Evolutionary conservation across 2,888 invertebrate species (phyloP), one percentile per base, ranked within the genome.

Genomic region (Philereme transversata): DNA sequence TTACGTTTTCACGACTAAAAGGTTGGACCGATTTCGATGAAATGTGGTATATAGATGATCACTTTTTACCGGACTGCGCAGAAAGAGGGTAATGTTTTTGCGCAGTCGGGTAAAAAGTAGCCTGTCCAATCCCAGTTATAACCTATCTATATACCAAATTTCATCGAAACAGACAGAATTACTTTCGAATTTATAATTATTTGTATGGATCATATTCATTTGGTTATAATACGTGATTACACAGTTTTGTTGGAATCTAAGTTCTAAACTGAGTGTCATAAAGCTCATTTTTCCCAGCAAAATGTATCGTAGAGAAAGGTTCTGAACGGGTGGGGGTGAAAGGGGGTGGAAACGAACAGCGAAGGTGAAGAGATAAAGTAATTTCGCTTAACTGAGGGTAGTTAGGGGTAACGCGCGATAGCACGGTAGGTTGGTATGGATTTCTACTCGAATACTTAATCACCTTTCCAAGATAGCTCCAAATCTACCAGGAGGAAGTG

Each of bases 281-380:
- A 10, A 49, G 41, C 6, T 10, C 5, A 43, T 38, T 53, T 54
- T 58, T 22, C 44, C 5, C 5, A 8, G 5, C 9, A 22, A 40
- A 11, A 33, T 22, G 38, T 34, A 43, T 41, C 11, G 11, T 8
- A 50, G 57, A 54, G 50, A 33, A 41, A 9, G 4, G 40, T 4
- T 22, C 7, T 51, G 57, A 57, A 60, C 58, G 65, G 53, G 58
- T 58, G 58, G 64, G 55, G 64, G 52, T 33, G 52, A 56, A 50
- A 43, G 55, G 59, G 61, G 65, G 60, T 51, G 71, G 73, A 74
- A 70, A 77, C 68, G 73, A 76, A 83, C 82, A 72, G 78, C 71
- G 74, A 77, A 84, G 84, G 84, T 84, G 82, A 84, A 76, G 79
- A 84, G 81, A 86, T 87, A 83, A 71, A 71, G 71, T 70, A 70